Percentiles rank a stretch among this genome's conserved stretches.
These are phyloP conservation scores for Microchrysa polita DNA, from an alignment of 2,888 invertebrate genomes.

Conservation along the genomic window DNA sequence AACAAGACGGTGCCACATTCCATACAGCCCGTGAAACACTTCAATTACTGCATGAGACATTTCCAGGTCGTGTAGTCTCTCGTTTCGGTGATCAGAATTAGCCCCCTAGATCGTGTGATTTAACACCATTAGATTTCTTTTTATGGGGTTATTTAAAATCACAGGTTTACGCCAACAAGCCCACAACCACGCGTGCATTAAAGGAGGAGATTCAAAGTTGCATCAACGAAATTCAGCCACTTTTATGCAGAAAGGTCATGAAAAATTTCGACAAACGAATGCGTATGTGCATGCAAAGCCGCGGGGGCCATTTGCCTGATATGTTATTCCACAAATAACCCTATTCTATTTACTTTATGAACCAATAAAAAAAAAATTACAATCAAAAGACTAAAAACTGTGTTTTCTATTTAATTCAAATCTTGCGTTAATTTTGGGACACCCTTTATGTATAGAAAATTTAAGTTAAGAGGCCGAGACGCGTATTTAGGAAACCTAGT, in stretches of 20 bases:
- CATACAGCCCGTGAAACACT: slow-evolving; percentile 9
- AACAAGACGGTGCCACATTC: slow-evolving; percentile 14
- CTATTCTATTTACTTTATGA: neutral
- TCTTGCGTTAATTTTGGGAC: too few relatives aligned
- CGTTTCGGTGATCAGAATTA: slow-evolving; percentile 1
- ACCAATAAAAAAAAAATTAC: too few relatives aligned
- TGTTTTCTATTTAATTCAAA: too few relatives aligned
- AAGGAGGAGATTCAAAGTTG: neutral
- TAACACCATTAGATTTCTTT: neutral
- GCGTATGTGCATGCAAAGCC: slow-evolving; percentile 41
- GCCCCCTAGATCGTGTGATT: slow-evolving; percentile 4
- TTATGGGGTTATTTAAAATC: neutral
- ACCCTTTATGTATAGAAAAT: too few relatives aligned
- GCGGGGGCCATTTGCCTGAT: neutral
- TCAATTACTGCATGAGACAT: slow-evolving; percentile 6
- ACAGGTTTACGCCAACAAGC: too few relatives aligned
- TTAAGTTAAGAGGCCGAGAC: too few relatives aligned
- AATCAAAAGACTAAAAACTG: too few relatives aligned
- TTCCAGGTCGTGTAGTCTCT: neutral
- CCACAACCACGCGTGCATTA: too few relatives aligned
- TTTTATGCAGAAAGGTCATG: slow-evolving; percentile 45
- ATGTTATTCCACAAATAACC: neutral
- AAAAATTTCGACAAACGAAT: slow-evolving; percentile 48
- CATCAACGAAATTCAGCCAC: too few relatives aligned
- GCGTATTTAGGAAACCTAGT: too few relatives aligned